A percentile compares a stretch with the other conserved stretches of the same genome.
Conservation (phyloP, 2,888 invertebrate genomes). For the Trilocha varians region DNA sequence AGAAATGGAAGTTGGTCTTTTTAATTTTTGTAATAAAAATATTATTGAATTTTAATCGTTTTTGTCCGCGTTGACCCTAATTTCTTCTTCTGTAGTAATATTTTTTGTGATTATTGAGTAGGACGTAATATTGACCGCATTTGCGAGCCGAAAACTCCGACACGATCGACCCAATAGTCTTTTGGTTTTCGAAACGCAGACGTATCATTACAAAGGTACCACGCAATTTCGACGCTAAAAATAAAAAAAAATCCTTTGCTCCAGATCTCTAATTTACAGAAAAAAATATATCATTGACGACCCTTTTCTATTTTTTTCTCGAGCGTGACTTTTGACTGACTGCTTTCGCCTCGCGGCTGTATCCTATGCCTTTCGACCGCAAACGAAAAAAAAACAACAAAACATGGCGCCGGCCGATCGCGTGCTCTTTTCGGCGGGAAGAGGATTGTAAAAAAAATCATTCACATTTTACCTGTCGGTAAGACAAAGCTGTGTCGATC, state of each 20-base stretch:
- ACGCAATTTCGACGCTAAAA: slow-evolving; percentile 64
- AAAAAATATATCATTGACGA: slow-evolving; percentile 69
- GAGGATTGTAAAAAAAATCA: slow-evolving; percentile 46
- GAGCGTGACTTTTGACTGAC: slow-evolving; percentile 71
- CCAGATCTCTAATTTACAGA: slow-evolving; percentile 68
- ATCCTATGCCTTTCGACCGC: slow-evolving; percentile 52
- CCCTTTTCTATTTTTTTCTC: slow-evolving; percentile 43
- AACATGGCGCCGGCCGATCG: slow-evolving; percentile 28
- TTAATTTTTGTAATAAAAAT: too few relatives aligned
- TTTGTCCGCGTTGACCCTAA: too few relatives aligned
- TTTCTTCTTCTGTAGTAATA: too few relatives aligned
- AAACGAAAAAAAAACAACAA: slow-evolving; percentile 45
- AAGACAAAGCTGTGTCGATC: slow-evolving; percentile 8
- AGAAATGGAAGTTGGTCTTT: too few relatives aligned
- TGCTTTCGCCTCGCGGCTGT: slow-evolving; percentile 56
- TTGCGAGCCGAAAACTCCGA: too few relatives aligned
- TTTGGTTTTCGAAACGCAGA: slow-evolving; percentile 23
- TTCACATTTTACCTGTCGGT: slow-evolving; percentile 33
- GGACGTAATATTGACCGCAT: too few relatives aligned
- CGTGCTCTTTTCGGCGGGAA: slow-evolving; percentile 53
- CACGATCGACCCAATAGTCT: neutral
- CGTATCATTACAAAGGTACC: slow-evolving; percentile 53
- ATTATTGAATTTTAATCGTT: too few relatives aligned
- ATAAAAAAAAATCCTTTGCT: slow-evolving; percentile 30
- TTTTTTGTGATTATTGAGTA: too few relatives aligned